Base-by-base conservation (phyloP, 2,797 vertebrate species). In the Ctenosaura bakeri region DNA sequence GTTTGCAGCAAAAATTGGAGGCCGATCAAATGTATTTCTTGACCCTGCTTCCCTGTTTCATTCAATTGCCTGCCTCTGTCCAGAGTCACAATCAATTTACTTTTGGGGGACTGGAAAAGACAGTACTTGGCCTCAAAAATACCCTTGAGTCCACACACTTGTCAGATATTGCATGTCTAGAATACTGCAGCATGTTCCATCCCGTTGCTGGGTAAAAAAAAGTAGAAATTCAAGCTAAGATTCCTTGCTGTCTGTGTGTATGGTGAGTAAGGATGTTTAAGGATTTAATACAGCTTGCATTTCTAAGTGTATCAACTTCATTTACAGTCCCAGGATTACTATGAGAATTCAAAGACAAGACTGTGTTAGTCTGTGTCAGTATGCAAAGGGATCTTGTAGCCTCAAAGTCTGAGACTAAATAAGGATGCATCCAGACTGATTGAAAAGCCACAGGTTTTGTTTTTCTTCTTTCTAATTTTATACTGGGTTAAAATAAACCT, bases 31-130 rank as follows among this genome's bases (percentile, higher is more conserved):
- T 71, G 4, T 77, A 46, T 74, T 86, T 64, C 32, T 82, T 52
- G 35, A 54, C 26, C 74, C 46, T 66, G 22, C 29, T 85, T 46
- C 76, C 54, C 29, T 64, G 76, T 42, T 59, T 87, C 71, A 90
- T 56, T 7, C 52, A 87, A 83, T 66, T 54, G 9, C n/a, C 46
- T 87, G 69, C n/a, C 78, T 87, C 56, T 87, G 79, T 83, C 85
- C 86, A 88, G 78, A 46, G 76, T 62, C 73, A 89, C 35, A 42
- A 86, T 64, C 22, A 87, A 74, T 87, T 80, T 54, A 4, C 81
- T 80, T 85, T 76, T 52, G 38, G 62, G 9, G 38, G 38, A 87
- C 4, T 10, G 86, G 35, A 89, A 85, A 76, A 85, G 64, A 66
- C 69, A 85, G 66, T 35, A 77, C 0, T 13, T 64, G 52, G 20